A percentile compares a stretch with the other conserved stretches of the same genome.
Conservation (phyloP, 1,140 invertebrate species). For the Bombus fervidus region DNA sequence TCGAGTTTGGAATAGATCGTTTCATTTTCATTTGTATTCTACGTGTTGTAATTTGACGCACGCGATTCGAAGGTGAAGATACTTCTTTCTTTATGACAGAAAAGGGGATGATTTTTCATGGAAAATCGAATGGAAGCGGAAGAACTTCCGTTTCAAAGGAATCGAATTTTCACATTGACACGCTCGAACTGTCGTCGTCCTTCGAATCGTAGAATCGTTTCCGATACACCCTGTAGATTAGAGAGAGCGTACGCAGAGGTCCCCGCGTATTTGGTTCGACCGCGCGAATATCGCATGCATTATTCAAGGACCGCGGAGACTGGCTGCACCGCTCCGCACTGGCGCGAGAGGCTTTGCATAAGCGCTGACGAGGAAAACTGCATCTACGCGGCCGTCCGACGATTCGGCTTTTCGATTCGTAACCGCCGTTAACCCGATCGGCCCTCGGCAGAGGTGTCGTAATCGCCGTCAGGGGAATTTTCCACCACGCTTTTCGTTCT, state of each 20-base stretch:
- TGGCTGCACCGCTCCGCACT: constrained; percentile 47
- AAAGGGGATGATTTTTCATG: too few species aligned
- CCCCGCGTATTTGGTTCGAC: constrained; percentile 57
- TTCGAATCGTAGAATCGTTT: not conserved
- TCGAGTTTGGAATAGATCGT: too few species aligned
- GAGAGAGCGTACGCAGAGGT: not conserved
- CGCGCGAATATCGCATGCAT: constrained; percentile 73
- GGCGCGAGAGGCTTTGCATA: constrained; percentile 66
- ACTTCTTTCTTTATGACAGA: too few species aligned
- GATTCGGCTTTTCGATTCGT: constrained; percentile 46
- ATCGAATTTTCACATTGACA: too few species aligned
- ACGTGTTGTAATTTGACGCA: too few species aligned
- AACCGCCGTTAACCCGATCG: constrained; percentile 54
- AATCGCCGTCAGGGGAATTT: constrained; percentile 37
- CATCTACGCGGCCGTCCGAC: constrained; percentile 2
- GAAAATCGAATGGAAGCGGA: too few species aligned
- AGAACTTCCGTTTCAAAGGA: not conserved
- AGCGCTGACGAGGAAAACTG: constrained; percentile 67
- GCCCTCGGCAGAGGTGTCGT: constrained; percentile 42
- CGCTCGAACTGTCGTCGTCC: not conserved
- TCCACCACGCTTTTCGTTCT: not conserved
- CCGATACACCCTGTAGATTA: not conserved
- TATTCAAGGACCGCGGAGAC: constrained; percentile 70
- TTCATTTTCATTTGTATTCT: too few species aligned
- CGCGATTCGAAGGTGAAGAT: too few species aligned